Conservation (phyloP, 2,888 invertebrate species). For the Embidobia sp. region DNA sequence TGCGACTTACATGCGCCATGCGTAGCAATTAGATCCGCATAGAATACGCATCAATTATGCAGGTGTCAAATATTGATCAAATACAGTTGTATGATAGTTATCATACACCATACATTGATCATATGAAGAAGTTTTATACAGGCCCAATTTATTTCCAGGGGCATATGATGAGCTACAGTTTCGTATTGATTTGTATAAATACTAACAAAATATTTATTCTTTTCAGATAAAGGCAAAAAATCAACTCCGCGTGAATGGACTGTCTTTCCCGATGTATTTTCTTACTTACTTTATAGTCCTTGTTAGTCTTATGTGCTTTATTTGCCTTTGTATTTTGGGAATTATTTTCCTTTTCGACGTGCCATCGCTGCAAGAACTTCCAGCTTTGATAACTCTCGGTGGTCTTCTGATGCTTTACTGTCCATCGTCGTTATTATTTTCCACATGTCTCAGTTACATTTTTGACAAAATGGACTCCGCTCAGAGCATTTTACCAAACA, state of each 20-base stretch:
- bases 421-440: conserved; percentile 89
- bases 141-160: too few relatives aligned
- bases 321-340: conserved; percentile 85
- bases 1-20: too few relatives aligned
- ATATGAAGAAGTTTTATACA: too few relatives aligned
- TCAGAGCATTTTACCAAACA: conserved; percentile 89
- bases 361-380: conserved; percentile 86
- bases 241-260: conserved; percentile 90
- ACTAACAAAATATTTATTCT: too few relatives aligned
- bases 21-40: too few relatives aligned
- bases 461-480: conserved; percentile 93
- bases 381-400: conserved; percentile 87
- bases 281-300: conserved; percentile 89
- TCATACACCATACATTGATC: too few relatives aligned
- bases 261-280: conserved; percentile 89
- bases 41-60: too few relatives aligned
- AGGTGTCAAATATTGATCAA: too few relatives aligned
- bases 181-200: too few relatives aligned
- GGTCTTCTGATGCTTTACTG: conserved; percentile 87
- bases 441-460: conserved; percentile 89
- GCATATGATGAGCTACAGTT: too few relatives aligned
- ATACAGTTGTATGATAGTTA: too few relatives aligned
- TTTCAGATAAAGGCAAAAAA: conserved; percentile 90
- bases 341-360: conserved; percentile 87
- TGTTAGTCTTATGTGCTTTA: conserved; percentile 86